phyloP scores from a whole-genome alignment of 2,888 invertebrate species.

The Lutraria lutraria region DNA sequence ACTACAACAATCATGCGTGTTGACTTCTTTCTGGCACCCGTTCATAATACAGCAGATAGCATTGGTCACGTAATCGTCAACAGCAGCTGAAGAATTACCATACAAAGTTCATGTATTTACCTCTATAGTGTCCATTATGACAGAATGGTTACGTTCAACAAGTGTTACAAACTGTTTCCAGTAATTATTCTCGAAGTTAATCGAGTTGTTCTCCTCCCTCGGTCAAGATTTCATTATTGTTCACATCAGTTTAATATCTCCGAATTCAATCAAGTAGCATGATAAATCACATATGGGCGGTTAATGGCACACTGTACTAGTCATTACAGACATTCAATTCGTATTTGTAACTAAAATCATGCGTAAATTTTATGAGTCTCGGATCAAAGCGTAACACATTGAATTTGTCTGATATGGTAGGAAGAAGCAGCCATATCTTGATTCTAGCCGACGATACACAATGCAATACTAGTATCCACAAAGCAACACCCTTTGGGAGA shows the following conservation, averaged over 20 bases:
- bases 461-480: too few relatives aligned
- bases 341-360: slow-evolving; percentile 50
- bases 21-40: too few relatives aligned
- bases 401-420: slow-evolving; percentile 29
- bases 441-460: slow-evolving; percentile 10
- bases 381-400: slow-evolving; percentile 47
- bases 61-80: not conserved
- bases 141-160: slow-evolving; percentile 15
- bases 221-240: slow-evolving; percentile 19
- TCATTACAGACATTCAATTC: slow-evolving; percentile 52
- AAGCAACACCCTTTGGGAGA: too few relatives aligned
- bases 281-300: slow-evolving; percentile 63
- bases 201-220: slow-evolving; percentile 29
- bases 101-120: not conserved
- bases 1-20: too few relatives aligned
- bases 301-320: slow-evolving; percentile 51
- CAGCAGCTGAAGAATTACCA: not conserved
- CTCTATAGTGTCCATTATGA: not conserved
- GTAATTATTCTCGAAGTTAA: slow-evolving; percentile 14
- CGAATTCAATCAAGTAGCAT: slow-evolving; percentile 35
- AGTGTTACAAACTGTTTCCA: slow-evolving; percentile 1
- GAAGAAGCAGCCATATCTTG: slow-evolving; percentile 44
- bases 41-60: too few relatives aligned
- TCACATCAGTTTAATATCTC: slow-evolving; percentile 46
- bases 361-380: slow-evolving; percentile 46